Evolutionary conservation across 2,113 vertebrate genomes (phyloP), one percentile per base, ranked within the genome.

Genomic region (Rhinogobius similis): DNA sequence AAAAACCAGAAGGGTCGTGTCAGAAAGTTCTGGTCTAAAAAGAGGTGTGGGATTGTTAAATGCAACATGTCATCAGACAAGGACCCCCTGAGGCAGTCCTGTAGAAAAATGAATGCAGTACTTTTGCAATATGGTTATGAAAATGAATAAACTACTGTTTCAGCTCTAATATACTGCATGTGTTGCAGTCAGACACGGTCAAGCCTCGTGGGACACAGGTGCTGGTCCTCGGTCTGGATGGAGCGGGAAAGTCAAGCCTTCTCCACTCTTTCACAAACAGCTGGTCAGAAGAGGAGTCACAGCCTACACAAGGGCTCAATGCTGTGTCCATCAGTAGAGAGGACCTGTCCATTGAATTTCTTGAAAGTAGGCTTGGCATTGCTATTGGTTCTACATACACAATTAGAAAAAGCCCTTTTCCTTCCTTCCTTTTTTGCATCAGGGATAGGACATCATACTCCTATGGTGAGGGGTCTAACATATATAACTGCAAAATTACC

Each of bases 241-340:
- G 97, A 53, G 93, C 97, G 0, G 97, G 97, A n/a, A 98, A 99
- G 85, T 95, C 94, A 2, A 98, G 96, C 53, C 65, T 98, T 66
- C 93, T 99, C 14, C 91, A 94, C 74, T 92, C 92, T 20, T 81
- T 98, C 39, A 89, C 94, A 23, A 93, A 92, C 0, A 94, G 95
- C 63, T 85, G 59, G 1, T 86, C 90, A 68, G 95, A 94, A 71
- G 92, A 85, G 74, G 93, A 94, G 0, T 1, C 90, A 36, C 78
- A 91, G 41, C 94, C 96, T 4, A 98, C 97, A 0, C 78, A 93
- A 76, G 97, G 96, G 59, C 94, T 96, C 87, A 92, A 95, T 3
- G 95, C 93, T 0, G 83, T 99, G 67, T 95, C 94, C 64, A 41
- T 98, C 89, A 91, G 67, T 88, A 94, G 84, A 0, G 94, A 93